phyloP scores from a whole-genome alignment of 64 coral and sea anemone species.

The Anthopleura sola region DNA sequence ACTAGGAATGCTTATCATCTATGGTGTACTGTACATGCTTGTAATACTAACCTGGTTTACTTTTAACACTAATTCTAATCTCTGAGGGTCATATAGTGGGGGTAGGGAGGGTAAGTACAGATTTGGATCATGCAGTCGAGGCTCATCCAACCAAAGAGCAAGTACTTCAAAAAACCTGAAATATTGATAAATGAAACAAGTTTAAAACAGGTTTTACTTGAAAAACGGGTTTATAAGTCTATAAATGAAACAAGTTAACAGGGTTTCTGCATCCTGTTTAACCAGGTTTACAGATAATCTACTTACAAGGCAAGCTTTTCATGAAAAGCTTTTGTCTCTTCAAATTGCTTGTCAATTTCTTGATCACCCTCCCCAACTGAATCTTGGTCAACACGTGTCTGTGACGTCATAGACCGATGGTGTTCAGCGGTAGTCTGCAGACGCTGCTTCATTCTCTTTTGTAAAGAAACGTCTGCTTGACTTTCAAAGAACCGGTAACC shows the following conservation, averaged over 20 bases:
- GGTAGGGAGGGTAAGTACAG: slow-evolving; percentile 84
- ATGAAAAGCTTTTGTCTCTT: slow-evolving; percentile 68
- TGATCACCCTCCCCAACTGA: slow-evolving; percentile 54
- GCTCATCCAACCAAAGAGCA: slow-evolving; percentile 89
- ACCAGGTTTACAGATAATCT: no score
- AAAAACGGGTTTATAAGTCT: background rate
- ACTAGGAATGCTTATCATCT: no score
- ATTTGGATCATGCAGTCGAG: slow-evolving; percentile 85
- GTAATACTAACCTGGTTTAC: slow-evolving; percentile 43
- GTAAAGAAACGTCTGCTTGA: slow-evolving; percentile 50
- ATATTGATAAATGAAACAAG: background rate
- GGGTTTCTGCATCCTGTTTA: no score
- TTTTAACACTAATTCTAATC: slow-evolving; percentile 64
- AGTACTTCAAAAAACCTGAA: slow-evolving; percentile 87
- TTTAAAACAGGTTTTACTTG: background rate
- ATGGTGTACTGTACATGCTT: no score
- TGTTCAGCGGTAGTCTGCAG: slow-evolving; percentile 78
- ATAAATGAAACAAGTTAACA: background rate
- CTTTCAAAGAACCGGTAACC: slow-evolving; percentile 92
- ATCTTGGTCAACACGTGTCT: slow-evolving; percentile 63
- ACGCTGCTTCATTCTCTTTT: slow-evolving; percentile 93
- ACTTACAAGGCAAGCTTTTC: slow-evolving; percentile 77
- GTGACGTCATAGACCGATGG: slow-evolving; percentile 63
- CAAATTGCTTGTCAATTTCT: slow-evolving; percentile 80
- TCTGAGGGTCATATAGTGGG: slow-evolving; percentile 68